A percentile compares a stretch with the other conserved stretches of the same genome.
These are phyloP conservation scores for Dromaius novaehollandiae DNA, from an alignment of 2,113 vertebrate genomes.

Conservation along the genomic window DNA sequence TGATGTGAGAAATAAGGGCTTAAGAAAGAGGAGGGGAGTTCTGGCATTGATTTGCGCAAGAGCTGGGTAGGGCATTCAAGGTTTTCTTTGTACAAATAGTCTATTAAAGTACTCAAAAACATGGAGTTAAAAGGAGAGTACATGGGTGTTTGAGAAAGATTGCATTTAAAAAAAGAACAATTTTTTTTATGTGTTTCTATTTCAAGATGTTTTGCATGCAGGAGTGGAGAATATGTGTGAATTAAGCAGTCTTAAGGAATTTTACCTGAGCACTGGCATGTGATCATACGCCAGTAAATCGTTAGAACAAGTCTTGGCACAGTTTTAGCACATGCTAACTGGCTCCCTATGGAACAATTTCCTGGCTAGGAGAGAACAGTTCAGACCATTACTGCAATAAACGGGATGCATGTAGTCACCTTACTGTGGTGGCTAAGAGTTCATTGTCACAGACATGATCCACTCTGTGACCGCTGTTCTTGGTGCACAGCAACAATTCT, in stretches of 20 bases:
- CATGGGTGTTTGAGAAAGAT: background rate
- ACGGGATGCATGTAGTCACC: background rate
- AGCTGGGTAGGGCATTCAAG: background rate
- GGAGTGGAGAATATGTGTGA: background rate
- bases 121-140: background rate
- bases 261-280: background rate
- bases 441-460: background rate
- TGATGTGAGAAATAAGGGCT: background rate
- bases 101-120: background rate
- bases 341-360: background rate
- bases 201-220: background rate
- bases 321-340: background rate
- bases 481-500: background rate
- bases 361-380: background rate
- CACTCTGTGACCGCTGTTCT: background rate
- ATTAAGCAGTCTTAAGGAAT: background rate
- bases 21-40: background rate
- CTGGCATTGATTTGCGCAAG: background rate
- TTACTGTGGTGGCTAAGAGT: background rate
- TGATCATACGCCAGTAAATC: background rate
- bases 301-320: background rate
- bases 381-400: background rate
- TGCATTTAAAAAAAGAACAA: background rate
- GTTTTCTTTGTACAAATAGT: background rate
- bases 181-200: background rate